Percentiles rank a stretch among this genome's conserved stretches.
Conservation (phyloP, 2,113 vertebrate genomes). For the Lepus timidus region DNA sequence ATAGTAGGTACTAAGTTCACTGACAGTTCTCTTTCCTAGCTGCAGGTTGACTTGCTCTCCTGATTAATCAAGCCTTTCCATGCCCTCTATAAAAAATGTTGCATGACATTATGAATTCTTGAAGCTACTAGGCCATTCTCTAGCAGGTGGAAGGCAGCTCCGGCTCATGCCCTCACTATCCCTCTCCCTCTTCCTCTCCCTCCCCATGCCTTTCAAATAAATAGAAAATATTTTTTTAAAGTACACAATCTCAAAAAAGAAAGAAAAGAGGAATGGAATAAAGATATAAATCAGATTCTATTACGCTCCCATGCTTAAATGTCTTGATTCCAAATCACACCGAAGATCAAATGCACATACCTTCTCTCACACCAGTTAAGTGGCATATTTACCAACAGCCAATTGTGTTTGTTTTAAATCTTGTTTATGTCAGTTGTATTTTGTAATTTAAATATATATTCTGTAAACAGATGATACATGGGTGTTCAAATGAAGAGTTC, state of each 20-base stretch:
- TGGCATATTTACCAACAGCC: not conserved
- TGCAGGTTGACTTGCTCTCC: not conserved
- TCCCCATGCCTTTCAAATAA: no score
- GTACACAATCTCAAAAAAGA: no score
- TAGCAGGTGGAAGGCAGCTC: not conserved
- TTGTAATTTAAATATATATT: slow-evolving; percentile 13
- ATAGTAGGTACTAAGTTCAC: not conserved
- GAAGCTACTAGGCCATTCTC: not conserved
- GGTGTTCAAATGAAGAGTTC: not conserved
- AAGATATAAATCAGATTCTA: not conserved
- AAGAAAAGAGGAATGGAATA: no score
- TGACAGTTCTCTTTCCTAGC: not conserved
- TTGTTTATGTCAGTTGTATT: not conserved
- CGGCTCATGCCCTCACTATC: no score
- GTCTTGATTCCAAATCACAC: not conserved
- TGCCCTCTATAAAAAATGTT: slow-evolving; percentile 8
- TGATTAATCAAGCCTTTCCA: not conserved
- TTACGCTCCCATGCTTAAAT: not conserved
- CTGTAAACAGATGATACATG: not conserved
- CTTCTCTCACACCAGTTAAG: not conserved
- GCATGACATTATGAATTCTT: not conserved
- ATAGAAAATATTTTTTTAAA: no score
- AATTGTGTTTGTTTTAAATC: not conserved
- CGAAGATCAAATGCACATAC: not conserved
- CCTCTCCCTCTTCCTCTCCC: no score